Base-by-base conservation (phyloP, 2,888 invertebrate species). In the Asteroscopus sphinx region DNA sequence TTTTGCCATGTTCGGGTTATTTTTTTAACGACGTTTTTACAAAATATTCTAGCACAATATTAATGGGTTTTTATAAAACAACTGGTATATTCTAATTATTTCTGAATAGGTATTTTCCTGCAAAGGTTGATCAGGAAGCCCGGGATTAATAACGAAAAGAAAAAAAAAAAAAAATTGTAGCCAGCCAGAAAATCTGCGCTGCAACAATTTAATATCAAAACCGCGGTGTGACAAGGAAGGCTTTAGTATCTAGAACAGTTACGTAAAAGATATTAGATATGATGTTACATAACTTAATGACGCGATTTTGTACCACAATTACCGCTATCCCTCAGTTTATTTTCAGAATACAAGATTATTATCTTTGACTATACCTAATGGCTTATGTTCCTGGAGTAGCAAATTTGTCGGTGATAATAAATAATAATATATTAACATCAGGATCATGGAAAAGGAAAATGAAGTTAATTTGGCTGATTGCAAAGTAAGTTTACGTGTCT, bases 391-490 rank as follows among this genome's bases (percentile, higher is more conserved):
- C 13, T 7, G 16, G 15, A 36, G 1, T 9, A 30, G 12, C 1
- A 40, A 46, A 33, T 46, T 12, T 12, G 7, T 16, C 7, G 0
- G n/a, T n/a, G 6, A 12, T 39, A 17, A 26, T 13, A n/a, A n/a
- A n/a, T n/a, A n/a, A n/a, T n/a, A n/a, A n/a, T 40, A 3, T 11
- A 1, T 5, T 15, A 26, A 12, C 26, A 11, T 40, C 26, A 40
- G 12, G 11, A 59, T 26, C n/a, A 8, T 7, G 3, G 11, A 15
- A 25, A 36, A 33, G 28, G 9, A 28, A 37, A 39, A 54, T 64
- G 11, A 39, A 51, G 40, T 57, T 51, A 57, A 64, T 64, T 52
- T 21, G n/a, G 9, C 13, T 68, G 45, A 70, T 64, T 59, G 48
- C 16, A 36, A 53, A 64, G 45, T 39, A 68, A 44, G 35, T 35